Conservation (phyloP, 2,797 vertebrate genomes). For the Hydrocynus forskahlii region DNA sequence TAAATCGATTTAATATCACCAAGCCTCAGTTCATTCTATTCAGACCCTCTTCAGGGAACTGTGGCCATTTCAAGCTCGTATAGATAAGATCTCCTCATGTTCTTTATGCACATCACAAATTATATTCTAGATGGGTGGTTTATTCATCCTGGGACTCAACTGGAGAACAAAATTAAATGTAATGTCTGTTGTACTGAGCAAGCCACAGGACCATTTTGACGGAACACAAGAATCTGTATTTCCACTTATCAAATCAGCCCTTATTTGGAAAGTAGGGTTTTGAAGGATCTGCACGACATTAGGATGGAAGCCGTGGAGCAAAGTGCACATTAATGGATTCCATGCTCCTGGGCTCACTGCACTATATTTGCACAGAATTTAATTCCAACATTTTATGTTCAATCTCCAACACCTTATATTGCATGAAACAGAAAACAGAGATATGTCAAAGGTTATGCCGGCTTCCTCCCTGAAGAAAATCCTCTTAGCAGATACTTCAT, state of each 20-base stretch:
- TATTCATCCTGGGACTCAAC: conserved; percentile 1
- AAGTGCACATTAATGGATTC: conserved; percentile 27
- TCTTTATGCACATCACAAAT: neutral
- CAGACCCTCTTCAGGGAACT: neutral
- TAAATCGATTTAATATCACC: neutral
- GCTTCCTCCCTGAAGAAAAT: neutral
- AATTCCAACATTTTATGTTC: conserved; percentile 13
- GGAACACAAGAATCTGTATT: conserved; percentile 17
- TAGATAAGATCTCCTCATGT: neutral
- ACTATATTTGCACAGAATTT: conserved; percentile 1
- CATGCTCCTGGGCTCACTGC: neutral
- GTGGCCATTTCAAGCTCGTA: neutral
- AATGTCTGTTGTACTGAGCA: conserved; percentile 3
- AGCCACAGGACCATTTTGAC: conserved; percentile 12
- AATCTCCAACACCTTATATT: conserved; percentile 4
- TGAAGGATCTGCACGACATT: conserved; percentile 38
- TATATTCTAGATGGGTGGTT: neutral
- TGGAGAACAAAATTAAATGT: conserved; percentile 9
- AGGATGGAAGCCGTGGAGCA: conserved; percentile 19
- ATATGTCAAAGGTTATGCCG: neutral
- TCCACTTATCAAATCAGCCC: conserved; percentile 41
- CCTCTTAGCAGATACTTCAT: neutral
- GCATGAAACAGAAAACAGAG: neutral
- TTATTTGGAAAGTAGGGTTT: conserved; percentile 30
- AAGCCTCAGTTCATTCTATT: neutral